These are phyloP conservation scores for Nixonia krombeini DNA, from an alignment of 1,140 invertebrate species.

Conservation along the genomic window DNA sequence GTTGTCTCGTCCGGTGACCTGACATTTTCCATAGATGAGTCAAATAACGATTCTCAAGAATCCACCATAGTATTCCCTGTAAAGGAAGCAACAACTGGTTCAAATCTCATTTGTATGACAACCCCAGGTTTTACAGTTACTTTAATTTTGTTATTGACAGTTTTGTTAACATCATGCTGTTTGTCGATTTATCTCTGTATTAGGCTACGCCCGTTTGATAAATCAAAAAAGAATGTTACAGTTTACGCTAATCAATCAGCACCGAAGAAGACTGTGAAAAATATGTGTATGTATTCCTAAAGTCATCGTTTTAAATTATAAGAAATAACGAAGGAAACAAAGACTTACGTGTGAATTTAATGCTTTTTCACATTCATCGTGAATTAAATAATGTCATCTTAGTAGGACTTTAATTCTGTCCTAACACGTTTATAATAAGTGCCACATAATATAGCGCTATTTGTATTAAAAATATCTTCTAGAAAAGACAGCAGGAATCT, in stretches of 20 bases:
- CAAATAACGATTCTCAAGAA: slow-evolving; percentile 69
- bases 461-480: neutral
- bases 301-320: neutral
- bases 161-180: slow-evolving; percentile 86
- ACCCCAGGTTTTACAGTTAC: slow-evolving; percentile 90
- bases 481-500: too few species aligned
- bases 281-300: slow-evolving; percentile 72
- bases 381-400: neutral
- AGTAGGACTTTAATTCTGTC: neutral
- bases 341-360: neutral
- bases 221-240: slow-evolving; percentile 36
- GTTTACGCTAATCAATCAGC: slow-evolving; percentile 21
- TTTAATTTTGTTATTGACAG: slow-evolving; percentile 83
- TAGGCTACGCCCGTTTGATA: slow-evolving; percentile 79
- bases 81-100: slow-evolving; percentile 35
- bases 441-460: neutral
- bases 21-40: slow-evolving; percentile 83
- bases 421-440: slow-evolving; percentile 1
- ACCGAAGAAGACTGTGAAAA: slow-evolving; percentile 58
- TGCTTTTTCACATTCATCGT: neutral
- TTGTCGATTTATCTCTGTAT: slow-evolving; percentile 88
- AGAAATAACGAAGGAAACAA: neutral
- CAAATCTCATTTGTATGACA: slow-evolving; percentile 86
- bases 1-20: slow-evolving; percentile 90
- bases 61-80: slow-evolving; percentile 81